Base-by-base conservation (phyloP, 2,888 invertebrate genomes). In the Gerris lacustris region DNA sequence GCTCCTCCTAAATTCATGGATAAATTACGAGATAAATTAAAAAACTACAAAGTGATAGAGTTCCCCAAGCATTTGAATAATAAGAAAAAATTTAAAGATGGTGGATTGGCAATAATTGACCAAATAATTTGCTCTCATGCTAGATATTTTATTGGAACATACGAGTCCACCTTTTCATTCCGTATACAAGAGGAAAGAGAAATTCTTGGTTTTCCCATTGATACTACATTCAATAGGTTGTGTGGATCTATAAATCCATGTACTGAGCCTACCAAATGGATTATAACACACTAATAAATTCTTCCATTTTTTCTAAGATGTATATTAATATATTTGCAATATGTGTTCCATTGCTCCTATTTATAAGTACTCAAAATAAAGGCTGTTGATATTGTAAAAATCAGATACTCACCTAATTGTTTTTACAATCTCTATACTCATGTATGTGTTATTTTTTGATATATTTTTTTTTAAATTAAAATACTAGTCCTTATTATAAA, bases 161-260 rank as follows among this genome's bases (percentile, higher is more conserved):
- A 90, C 79, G 94, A 95, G 76, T 98, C 98, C 72, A 99, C 98
- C 0, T 98, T 97, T 81, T 89, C 96, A 0, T 96, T 91, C 80
- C 86, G 98, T 71, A 98, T 99, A 75, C 95, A 97, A 82, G 98
- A 99, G 80, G 98, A 99, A 79, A 84, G 98, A 44, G 97, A 98
- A 82, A 95, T 99, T 73, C 80, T 97, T 66, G 96, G 96, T 1
- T 95, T 95, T 80, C 84, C 86, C 6, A 83, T 86, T 64, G 82
- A 86, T 44, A 87, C 87, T 7, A 97, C 97, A 0, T 98, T 95
- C 79, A 97, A 98, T 80, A 84, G 90, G 73, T 82, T 96, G 1
- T 96, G 95, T 80, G 86, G 86, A 76, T 80, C 84, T 15, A 85
- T 86, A 6, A 83, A 82, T 6, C 78, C 80, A 55, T 94, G 94